Evolutionary conservation across 2,888 invertebrate species (phyloP), one percentile per base, ranked within the genome.

Genomic region (Ganaspis brasiliensis): DNA sequence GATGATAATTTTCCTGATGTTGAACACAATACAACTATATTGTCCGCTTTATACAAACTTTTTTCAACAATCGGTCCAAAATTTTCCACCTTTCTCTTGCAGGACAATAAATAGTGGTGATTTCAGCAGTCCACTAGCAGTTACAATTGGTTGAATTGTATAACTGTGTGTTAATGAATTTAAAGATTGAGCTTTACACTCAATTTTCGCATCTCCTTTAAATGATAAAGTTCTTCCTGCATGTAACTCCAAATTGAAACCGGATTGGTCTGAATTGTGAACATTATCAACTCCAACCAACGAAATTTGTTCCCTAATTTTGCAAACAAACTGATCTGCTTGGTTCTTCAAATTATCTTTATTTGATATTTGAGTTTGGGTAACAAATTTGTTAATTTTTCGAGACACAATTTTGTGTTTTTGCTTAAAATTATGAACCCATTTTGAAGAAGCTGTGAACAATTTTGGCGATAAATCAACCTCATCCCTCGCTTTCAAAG

Each of bases 231-330:
- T n/a, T n/a, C n/a, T 35, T 12, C 73, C 74, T 63, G 56, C 63
- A 14, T 81, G 77, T n/a, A 75, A 61, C 35, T 77, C 72, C n/a
- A n/a, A n/a, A 14, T 78, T 61, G 45, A 79, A 77, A n/a, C 67
- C 67, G 19, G 72, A 77, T 31, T 80, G 73, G 59, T 78, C 76
- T 19, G 73, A 67, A 80, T 76, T 73, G 52, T 63, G 76, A 45
- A 76, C 35, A 75, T 78, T 78, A 3, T 59, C 55, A 16, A n/a
- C 1, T 49, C 73, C 75, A 37, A 67, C 10, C n/a, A 10, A 61
- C 26, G 24, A 57, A 49, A 79, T 73, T 31, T 74, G n/a, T 37
- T 59, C 71, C 40, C 72, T 67, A 16, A 72, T 74, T 26, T 40
- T 72, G 19, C 45, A 24, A 16, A 75, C 73, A 73, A 67, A 77